phyloP scores from a whole-genome alignment of 53 echinoderm and acorn worm genomes.

The Crossaster papposus region DNA sequence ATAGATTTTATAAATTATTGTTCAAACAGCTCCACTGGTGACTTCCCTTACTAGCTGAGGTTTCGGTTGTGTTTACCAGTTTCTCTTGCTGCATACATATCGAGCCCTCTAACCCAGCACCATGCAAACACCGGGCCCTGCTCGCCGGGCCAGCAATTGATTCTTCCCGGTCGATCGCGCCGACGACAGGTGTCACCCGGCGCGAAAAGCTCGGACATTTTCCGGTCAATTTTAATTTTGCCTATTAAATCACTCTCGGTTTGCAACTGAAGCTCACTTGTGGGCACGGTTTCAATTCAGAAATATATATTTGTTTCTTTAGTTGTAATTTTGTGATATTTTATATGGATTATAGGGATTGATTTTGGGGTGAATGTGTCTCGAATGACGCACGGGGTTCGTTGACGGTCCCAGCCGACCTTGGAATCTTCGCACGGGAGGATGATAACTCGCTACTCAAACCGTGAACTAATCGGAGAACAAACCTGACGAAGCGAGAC shows the following conservation, averaged over 20 bases:
- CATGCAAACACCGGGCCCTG: slow-evolving; percentile 18
- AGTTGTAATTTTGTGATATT: not conserved
- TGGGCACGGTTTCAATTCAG: not conserved
- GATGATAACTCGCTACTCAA: not conserved
- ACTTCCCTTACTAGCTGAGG: not conserved
- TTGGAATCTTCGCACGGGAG: not conserved
- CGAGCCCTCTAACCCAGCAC: slow-evolving; percentile 7
- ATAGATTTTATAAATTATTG: not conserved
- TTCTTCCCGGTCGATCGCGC: slow-evolving; percentile 31
- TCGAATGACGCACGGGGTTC: not conserved
- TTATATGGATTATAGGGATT: slow-evolving; percentile 17
- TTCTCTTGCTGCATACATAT: not conserved
- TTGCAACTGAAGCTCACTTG: slow-evolving; percentile 2
- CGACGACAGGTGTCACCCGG: slow-evolving; percentile 40
- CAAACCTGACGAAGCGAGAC: not conserved
- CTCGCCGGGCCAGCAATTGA: slow-evolving; percentile 14
- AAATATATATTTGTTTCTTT: not conserved
- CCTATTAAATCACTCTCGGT: not conserved
- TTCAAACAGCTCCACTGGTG: not conserved
- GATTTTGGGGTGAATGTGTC: slow-evolving; percentile 26
- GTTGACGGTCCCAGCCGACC: not conserved
- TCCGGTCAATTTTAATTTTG: not conserved
- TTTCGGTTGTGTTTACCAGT: slow-evolving; percentile 14
- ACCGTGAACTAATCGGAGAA: not conserved
- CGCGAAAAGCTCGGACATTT: slow-evolving; percentile 18